Percentiles rank a stretch among this genome's conserved stretches.
phyloP scores from a whole-genome alignment of 2,113 vertebrate genomes.

The Gymnogyps californianus region DNA sequence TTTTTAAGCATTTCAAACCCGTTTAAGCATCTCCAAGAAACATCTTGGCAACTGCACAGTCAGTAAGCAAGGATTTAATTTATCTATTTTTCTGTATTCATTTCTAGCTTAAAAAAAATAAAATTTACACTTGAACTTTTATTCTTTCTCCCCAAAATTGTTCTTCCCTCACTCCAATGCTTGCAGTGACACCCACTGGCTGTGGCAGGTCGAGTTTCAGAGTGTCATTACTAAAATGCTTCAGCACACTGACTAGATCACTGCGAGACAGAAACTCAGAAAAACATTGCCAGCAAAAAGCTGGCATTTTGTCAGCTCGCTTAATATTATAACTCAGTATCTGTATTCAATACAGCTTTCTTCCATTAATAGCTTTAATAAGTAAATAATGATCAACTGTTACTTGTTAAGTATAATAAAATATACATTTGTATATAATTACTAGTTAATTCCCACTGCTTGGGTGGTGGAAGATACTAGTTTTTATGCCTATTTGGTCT shows the following conservation, averaged over 20 bases:
- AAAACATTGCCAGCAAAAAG: not conserved
- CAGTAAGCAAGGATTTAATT: not conserved
- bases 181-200: constrained; percentile 48
- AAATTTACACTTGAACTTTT: not conserved
- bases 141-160: not conserved
- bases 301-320: not conserved
- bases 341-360: not conserved
- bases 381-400: not conserved
- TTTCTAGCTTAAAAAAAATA: not conserved
- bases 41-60: not conserved
- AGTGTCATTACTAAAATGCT: not conserved
- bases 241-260: not conserved
- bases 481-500: not conserved
- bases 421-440: not conserved
- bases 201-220: not conserved
- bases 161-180: not conserved
- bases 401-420: not conserved
- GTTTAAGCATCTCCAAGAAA: not conserved
- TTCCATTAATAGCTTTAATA: not conserved
- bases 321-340: not conserved
- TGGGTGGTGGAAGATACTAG: not conserved
- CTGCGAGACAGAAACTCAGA: not conserved
- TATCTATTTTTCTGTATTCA: not conserved
- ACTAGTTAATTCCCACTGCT: not conserved
- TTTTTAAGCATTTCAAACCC: not conserved